Evolutionary conservation across 2,888 invertebrate species (phyloP).

Genomic region (Flexamia atlantica): DNA sequence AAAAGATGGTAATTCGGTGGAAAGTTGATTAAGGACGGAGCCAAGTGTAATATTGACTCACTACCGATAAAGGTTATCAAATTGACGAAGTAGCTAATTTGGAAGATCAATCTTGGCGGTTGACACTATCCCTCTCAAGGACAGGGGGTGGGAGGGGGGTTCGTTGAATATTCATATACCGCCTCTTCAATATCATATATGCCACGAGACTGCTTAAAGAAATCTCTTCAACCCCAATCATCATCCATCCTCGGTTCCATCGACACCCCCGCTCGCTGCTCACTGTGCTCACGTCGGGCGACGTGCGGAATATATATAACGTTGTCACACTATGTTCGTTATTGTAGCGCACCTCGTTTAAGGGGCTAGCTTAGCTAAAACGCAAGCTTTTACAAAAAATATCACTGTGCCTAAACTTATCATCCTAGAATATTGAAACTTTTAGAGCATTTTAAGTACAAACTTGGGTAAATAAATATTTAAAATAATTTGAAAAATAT

Average conservation of each 20-base stretch:
- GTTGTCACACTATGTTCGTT: neutral
- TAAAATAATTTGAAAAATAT: too few species aligned
- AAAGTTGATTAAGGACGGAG: constrained; percentile 49
- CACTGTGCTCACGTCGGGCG: neutral
- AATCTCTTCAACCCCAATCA: constrained; percentile 31
- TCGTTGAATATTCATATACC: constrained; percentile 63
- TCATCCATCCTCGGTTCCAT: constrained; percentile 20
- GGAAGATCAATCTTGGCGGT: constrained; percentile 64
- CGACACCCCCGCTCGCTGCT: neutral
- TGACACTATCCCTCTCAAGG: constrained; percentile 60
- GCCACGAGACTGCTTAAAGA: constrained; percentile 55
- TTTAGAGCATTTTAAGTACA: too few species aligned
- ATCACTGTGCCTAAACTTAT: too few species aligned
- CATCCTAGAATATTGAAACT: too few species aligned
- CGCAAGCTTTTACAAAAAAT: too few species aligned
- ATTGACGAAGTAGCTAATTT: constrained; percentile 62
- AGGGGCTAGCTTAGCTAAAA: too few species aligned
- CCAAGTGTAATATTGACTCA: constrained; percentile 53
- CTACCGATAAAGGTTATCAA: constrained; percentile 57
- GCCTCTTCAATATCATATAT: constrained; percentile 62
- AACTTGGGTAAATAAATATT: too few species aligned
- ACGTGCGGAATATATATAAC: constrained; percentile 4
- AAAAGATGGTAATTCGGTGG: constrained; percentile 40
- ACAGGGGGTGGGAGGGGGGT: too few species aligned
- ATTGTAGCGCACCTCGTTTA: neutral